Base-by-base conservation (phyloP, 1,140 invertebrate species). In the Mizuhopecten yessoensis region DNA sequence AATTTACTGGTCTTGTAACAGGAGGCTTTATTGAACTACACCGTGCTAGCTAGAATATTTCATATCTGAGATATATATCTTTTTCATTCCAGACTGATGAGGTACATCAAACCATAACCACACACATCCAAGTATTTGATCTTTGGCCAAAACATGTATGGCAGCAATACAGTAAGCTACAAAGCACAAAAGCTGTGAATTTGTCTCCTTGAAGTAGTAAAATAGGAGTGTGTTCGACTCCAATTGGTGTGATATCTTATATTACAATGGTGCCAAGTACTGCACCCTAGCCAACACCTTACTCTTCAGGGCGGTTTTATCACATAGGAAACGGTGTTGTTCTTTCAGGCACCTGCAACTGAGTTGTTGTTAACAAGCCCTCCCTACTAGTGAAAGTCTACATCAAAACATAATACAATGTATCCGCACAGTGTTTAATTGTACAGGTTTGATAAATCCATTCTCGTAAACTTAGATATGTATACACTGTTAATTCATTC, bases 131-230 rank as follows among this genome's bases (percentile, higher is more conserved):
- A 29, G 0, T 75, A 75, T 75, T n/a, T 75, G 57, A 75, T 75
- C 57, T 29, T n/a, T 75, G 57, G 57, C 57, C 57, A 75, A 20
- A 75, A 75, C 57, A 29, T n/a, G 57, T 11, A 75, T 29, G n/a
- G 1, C n/a, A 75, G 57, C 57, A 75, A 29, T 29, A n/a, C n/a
- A 75, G 29, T 75, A 1, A 75, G 57, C n/a, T 13, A 75, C n/a
- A 75, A 75, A 75, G 57, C n/a, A 75, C 57, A 75, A 20, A 75
- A 75, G 57, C 57, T 75, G 57, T 75, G 57, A 75, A 29, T 75
- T 29, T 29, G 57, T 75, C 23, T 75, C n/a, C 57, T 75, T 75
- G 57, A 75, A 75, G 57, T 75, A 29, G 5, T 29, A 2, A 29
- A 75, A 13, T 75, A 29, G 9, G n/a, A 3, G 23, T 75, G 5